Percentiles rank a stretch among this genome's conserved stretches.
Conservation (phyloP, 2,888 invertebrate species). For the Sarcophaga carnaria region DNA sequence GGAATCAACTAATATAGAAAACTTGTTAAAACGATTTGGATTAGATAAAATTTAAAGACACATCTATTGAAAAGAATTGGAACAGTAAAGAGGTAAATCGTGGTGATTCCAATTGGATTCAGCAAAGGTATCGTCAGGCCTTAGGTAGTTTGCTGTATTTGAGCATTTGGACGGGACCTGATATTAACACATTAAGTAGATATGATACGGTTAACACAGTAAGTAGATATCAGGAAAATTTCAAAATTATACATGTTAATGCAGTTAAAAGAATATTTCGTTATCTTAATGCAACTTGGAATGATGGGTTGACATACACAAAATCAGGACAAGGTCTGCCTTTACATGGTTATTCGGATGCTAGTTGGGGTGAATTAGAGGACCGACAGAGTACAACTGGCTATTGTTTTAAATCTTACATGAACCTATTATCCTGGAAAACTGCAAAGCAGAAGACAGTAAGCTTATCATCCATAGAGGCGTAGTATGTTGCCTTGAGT, state of each 20-base stretch:
- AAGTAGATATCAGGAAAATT: too few relatives aligned
- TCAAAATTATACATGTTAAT: not conserved
- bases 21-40: constrained; percentile 25
- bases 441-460: constrained; percentile 1
- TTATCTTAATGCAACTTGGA: not conserved
- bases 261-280: constrained; percentile 12
- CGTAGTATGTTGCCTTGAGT: constrained; percentile 4
- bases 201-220: too few relatives aligned
- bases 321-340: not conserved
- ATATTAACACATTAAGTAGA: constrained; percentile 21
- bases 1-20: constrained; percentile 34
- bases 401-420: constrained; percentile 9
- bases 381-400: not conserved
- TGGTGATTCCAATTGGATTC: not conserved
- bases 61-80: constrained; percentile 24
- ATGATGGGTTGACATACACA: not conserved
- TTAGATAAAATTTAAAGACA: not conserved
- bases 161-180: constrained; percentile 43
- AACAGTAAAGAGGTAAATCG: not conserved
- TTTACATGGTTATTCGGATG: not conserved
- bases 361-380: not conserved
- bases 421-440: constrained; percentile 1
- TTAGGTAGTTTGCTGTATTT: constrained; percentile 41
- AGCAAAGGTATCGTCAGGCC: constrained; percentile 28
- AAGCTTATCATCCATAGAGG: not conserved